Evolutionary conservation across 2,888 invertebrate genomes (phyloP).

Genomic region (Limnephilus marmoratus): DNA sequence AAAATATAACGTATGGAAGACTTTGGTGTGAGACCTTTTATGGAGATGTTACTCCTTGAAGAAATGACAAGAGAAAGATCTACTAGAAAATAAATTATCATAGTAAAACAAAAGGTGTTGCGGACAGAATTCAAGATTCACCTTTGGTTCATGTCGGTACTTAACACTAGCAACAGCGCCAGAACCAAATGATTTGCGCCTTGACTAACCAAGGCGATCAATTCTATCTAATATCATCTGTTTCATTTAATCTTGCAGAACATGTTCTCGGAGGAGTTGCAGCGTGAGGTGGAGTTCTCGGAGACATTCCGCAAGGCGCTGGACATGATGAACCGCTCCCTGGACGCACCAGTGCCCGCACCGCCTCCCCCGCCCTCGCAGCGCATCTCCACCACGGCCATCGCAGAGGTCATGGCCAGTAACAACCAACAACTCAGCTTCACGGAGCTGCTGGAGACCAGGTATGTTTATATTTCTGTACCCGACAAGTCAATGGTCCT

Average conservation of each 20-base stretch:
- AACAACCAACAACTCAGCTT: conserved; percentile 77
- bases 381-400: conserved; percentile 69
- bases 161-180: too few species aligned
- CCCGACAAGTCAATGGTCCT: too few species aligned
- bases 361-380: conserved; percentile 73
- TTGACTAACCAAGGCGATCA: too few species aligned
- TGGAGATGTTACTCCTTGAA: too few species aligned
- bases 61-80: too few species aligned
- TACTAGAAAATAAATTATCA: too few species aligned
- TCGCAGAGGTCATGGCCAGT: conserved; percentile 71
- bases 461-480: conserved; percentile 68
- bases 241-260: conserved; percentile 66
- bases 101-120: too few species aligned
- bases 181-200: too few species aligned
- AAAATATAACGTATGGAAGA: too few species aligned
- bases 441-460: conserved; percentile 88
- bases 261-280: conserved; percentile 75
- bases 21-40: too few species aligned
- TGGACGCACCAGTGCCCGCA: conserved; percentile 79
- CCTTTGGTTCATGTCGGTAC: too few species aligned
- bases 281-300: conserved; percentile 74
- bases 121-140: too few species aligned
- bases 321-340: conserved; percentile 94
- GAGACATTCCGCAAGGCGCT: conserved; percentile 94
- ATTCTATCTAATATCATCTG: background rate